A percentile compares a stretch with the other conserved stretches of the same genome.
phyloP scores from a whole-genome alignment of 2,888 invertebrate species.

The Dryomyza anilis region DNA sequence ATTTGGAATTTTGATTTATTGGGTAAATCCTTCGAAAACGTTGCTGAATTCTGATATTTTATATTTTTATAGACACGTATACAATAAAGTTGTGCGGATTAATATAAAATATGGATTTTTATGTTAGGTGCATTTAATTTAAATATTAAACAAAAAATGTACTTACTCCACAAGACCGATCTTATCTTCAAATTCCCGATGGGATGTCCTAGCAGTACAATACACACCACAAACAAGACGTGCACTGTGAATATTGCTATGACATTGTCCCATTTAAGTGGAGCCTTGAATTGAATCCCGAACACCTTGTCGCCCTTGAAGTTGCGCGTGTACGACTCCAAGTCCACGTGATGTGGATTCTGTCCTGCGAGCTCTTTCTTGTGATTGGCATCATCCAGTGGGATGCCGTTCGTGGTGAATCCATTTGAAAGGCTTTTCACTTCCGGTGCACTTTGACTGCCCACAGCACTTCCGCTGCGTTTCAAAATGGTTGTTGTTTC shows the following conservation, averaged over 20 bases:
- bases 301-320: slow-evolving; percentile 53
- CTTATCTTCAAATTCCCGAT: slow-evolving; percentile 55
- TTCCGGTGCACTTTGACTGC: slow-evolving; percentile 32
- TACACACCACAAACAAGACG: slow-evolving; percentile 58
- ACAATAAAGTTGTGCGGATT: too few relatives aligned
- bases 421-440: slow-evolving; percentile 29
- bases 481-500: slow-evolving; percentile 25
- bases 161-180: slow-evolving; percentile 69
- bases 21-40: too few relatives aligned
- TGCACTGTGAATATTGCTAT: slow-evolving; percentile 65
- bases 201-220: slow-evolving; percentile 55
- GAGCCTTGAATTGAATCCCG: slow-evolving; percentile 64
- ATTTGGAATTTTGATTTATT: too few relatives aligned
- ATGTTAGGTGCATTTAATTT: not conserved
- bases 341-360: slow-evolving; percentile 42
- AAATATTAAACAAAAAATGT: slow-evolving; percentile 6
- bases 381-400: not conserved
- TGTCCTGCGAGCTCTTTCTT: not conserved
- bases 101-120: too few relatives aligned
- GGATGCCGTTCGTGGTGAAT: slow-evolving; percentile 29
- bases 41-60: too few relatives aligned
- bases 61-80: not conserved
- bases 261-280: slow-evolving; percentile 70
- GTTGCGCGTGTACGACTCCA: slow-evolving; percentile 50
- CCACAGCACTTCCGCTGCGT: slow-evolving; percentile 23